phyloP scores from a whole-genome alignment of 2,113 vertebrate species.

The Campylorhamphus procurvoides region DNA sequence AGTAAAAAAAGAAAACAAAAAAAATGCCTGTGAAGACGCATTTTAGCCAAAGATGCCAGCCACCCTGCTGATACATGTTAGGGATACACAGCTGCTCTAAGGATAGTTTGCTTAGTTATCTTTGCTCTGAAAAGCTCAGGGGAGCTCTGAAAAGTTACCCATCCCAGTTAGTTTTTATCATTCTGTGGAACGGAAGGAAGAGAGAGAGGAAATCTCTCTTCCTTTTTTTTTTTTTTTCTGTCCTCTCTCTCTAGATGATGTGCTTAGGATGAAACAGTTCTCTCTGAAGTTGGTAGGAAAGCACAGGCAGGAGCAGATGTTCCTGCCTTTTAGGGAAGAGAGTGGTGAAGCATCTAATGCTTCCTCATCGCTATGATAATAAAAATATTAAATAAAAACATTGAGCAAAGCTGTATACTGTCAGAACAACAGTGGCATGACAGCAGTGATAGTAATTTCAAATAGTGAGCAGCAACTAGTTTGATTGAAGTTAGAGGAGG shows the following conservation, averaged over 20 bases:
- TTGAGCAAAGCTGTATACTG: neutral
- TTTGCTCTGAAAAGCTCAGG: neutral
- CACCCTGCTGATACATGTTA: neutral
- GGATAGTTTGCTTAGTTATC: neutral
- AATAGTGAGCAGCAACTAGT: neutral
- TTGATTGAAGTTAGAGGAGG: neutral
- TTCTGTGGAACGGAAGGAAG: neutral
- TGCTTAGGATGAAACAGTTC: neutral
- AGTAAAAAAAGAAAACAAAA: neutral
- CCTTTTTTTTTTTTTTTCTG: neutral
- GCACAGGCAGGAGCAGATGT: neutral
- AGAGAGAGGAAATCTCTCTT: neutral
- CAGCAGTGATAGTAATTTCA: neutral
- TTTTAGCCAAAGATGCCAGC: neutral
- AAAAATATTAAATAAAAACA: neutral
- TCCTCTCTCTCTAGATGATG: neutral
- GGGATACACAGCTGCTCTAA: neutral
- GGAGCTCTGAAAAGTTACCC: neutral
- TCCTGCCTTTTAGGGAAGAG: neutral
- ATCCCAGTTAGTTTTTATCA: neutral
- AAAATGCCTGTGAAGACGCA: neutral
- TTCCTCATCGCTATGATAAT: neutral
- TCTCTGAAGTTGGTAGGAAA: neutral
- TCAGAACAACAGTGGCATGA: neutral
- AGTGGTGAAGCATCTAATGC: neutral